Evolutionary conservation across 92 coral and sea anemone species (phyloP).

Genomic region (Phymanthus crucifer): DNA sequence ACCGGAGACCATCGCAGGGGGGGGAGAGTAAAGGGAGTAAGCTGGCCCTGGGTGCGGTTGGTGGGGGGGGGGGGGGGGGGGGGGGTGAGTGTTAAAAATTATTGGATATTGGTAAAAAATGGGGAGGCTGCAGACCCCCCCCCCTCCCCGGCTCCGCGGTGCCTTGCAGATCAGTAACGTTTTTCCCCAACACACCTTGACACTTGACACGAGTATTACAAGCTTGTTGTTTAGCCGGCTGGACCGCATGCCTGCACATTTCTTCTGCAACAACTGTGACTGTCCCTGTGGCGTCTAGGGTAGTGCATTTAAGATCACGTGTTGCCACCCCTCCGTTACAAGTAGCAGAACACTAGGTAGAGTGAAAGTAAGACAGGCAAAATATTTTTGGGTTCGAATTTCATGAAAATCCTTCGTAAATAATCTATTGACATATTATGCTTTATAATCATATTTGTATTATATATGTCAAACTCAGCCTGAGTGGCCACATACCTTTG

Average conservation of each 20-base stretch:
- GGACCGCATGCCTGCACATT: not conserved
- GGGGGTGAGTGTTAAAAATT: too few relatives aligned
- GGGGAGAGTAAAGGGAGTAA: not conserved
- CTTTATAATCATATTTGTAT: too few relatives aligned
- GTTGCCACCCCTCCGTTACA: not conserved
- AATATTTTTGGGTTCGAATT: not conserved
- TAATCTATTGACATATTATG: too few relatives aligned
- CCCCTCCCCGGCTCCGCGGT: not conserved
- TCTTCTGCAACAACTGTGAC: not conserved
- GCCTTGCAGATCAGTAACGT: not conserved
- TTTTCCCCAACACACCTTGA: not conserved
- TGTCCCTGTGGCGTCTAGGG: not conserved
- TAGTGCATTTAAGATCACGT: not conserved
- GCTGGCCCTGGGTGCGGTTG: too few relatives aligned
- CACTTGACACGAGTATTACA: not conserved
- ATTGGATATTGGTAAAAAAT: too few relatives aligned
- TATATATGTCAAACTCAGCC: not conserved
- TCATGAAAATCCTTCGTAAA: too few relatives aligned
- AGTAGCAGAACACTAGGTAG: not conserved
- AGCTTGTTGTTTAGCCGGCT: not conserved
- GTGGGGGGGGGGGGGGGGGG: too few relatives aligned
- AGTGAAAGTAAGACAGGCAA: not conserved
- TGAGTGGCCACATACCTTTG: too few relatives aligned
- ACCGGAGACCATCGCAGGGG: too few relatives aligned
- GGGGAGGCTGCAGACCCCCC: too few relatives aligned